These are phyloP conservation scores for Apodemia mormo DNA, from an alignment of 2,888 invertebrate genomes.

Conservation along the genomic window DNA sequence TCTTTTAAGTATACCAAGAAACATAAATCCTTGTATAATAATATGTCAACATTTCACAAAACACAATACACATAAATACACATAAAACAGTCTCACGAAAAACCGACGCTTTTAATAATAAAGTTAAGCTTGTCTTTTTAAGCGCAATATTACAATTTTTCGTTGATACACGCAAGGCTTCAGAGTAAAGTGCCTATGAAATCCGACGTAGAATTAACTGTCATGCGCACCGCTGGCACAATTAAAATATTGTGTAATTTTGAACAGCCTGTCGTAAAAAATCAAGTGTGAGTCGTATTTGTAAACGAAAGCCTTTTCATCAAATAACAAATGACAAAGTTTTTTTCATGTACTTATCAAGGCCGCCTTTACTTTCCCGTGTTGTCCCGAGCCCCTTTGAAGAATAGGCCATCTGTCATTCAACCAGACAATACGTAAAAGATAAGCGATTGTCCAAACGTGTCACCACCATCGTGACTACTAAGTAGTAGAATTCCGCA, in stretches of 20 bases:
- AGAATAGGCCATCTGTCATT: too few relatives aligned
- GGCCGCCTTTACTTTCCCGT: too few relatives aligned
- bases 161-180: slow-evolving; percentile 18
- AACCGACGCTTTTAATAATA: neutral
- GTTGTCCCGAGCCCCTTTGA: too few relatives aligned
- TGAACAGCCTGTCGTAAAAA: slow-evolving; percentile 36
- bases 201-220: slow-evolving; percentile 37
- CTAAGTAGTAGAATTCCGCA: too few relatives aligned
- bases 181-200: slow-evolving; percentile 31
- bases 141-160: neutral
- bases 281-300: neutral
- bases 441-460: too few relatives aligned
- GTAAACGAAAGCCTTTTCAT: neutral
- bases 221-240: slow-evolving; percentile 39
- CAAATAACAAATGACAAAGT: neutral
- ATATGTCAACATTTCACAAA: neutral
- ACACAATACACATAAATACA: neutral
- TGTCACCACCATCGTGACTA: too few relatives aligned
- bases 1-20: too few relatives aligned
- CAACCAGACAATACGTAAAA: too few relatives aligned
- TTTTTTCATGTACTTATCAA: too few relatives aligned
- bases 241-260: slow-evolving; percentile 46
- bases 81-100: neutral
- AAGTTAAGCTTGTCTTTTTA: slow-evolving; percentile 16
- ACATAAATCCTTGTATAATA: neutral